These are phyloP conservation scores for Margaritifera margaritifera DNA, from an alignment of 2,888 invertebrate genomes.

Conservation along the genomic window DNA sequence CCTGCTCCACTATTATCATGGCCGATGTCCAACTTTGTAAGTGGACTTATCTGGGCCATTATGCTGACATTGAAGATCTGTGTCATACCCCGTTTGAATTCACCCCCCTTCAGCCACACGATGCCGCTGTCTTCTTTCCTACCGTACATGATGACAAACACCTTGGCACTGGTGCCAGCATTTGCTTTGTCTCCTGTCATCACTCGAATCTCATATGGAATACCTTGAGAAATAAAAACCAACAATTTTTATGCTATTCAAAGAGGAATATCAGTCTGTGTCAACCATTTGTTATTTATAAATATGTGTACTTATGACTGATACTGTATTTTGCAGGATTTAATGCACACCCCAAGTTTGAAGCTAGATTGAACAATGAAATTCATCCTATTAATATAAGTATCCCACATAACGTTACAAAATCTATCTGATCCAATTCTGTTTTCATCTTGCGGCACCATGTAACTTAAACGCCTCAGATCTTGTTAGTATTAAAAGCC, in stretches of 20 bases:
- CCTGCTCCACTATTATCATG: slow-evolving; percentile 70
- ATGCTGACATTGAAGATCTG: slow-evolving; percentile 70
- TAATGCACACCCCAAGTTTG: too few species aligned
- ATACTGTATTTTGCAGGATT: too few species aligned
- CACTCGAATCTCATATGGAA: slow-evolving; percentile 69
- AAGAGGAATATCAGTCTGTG: neutral
- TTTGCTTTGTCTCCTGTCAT: slow-evolving; percentile 66
- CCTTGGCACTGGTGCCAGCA: slow-evolving; percentile 70
- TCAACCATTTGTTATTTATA: too few species aligned
- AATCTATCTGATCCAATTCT: too few species aligned
- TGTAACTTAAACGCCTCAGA: too few species aligned
- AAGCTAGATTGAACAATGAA: too few species aligned
- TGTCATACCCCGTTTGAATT: slow-evolving; percentile 66
- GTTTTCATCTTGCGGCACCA: too few species aligned
- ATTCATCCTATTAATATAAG: too few species aligned
- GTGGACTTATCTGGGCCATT: slow-evolving; percentile 64
- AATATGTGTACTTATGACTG: too few species aligned
- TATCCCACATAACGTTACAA: too few species aligned
- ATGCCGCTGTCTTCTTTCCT: slow-evolving; percentile 66
- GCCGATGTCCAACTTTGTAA: slow-evolving; percentile 69
- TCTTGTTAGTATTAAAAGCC: too few species aligned
- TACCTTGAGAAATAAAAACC: slow-evolving; percentile 40
- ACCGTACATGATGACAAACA: slow-evolving; percentile 65
- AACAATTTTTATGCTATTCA: neutral
- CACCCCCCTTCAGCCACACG: slow-evolving; percentile 69